These are phyloP conservation scores for Drosophila kepulauana DNA, from an alignment of 1,140 invertebrate genomes.

Conservation along the genomic window DNA sequence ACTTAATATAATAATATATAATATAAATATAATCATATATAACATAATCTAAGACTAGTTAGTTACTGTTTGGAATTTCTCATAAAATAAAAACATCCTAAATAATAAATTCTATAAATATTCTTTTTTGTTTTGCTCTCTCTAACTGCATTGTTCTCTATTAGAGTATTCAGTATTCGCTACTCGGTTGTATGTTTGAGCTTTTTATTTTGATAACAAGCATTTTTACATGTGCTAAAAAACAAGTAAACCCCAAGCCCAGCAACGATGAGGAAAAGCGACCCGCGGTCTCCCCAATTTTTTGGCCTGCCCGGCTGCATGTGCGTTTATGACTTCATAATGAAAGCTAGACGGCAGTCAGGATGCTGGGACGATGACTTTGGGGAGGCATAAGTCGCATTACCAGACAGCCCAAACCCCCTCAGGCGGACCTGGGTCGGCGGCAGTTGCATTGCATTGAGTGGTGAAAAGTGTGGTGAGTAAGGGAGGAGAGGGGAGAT, in stretches of 20 bases:
- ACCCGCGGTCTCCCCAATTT: constrained; percentile 50
- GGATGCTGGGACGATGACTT: constrained; percentile 57
- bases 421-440: constrained; percentile 15
- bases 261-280: constrained; percentile 11
- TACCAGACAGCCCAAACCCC: constrained; percentile 37
- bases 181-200: too few relatives aligned
- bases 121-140: too few relatives aligned
- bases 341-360: constrained; percentile 49
- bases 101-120: too few relatives aligned
- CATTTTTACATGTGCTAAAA: constrained; percentile 83
- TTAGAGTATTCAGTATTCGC: constrained; percentile 18
- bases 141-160: not conserved
- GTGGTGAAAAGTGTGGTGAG: not conserved
- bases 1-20: too few relatives aligned
- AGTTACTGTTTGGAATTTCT: too few relatives aligned
- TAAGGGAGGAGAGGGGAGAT: constrained; percentile 2
- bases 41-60: too few relatives aligned
- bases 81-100: too few relatives aligned
- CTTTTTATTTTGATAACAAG: constrained; percentile 62
- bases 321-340: constrained; percentile 82
- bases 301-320: constrained; percentile 63
- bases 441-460: constrained; percentile 56
- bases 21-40: too few relatives aligned
- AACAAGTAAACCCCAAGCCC: constrained; percentile 43
- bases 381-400: constrained; percentile 68